phyloP scores from a whole-genome alignment of 2,888 invertebrate species.

The Cephus sareptanus region DNA sequence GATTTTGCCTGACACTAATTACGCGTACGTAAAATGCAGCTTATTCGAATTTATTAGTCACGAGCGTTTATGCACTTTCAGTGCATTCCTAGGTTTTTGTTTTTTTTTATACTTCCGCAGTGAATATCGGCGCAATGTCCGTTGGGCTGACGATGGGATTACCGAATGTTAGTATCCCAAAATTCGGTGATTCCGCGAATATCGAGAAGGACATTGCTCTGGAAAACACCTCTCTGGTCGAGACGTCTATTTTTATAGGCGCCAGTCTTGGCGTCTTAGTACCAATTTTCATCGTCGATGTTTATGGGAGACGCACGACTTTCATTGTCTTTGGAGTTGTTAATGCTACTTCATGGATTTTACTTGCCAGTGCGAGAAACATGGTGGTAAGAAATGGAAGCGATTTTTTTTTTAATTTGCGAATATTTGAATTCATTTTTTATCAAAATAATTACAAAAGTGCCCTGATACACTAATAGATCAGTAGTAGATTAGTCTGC shows the following conservation, averaged over 20 bases:
- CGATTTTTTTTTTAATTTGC: neutral
- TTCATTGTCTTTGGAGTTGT: constrained; percentile 31
- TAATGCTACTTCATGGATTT: constrained; percentile 25
- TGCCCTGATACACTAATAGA: neutral
- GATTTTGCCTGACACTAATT: neutral
- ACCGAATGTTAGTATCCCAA: constrained; percentile 14
- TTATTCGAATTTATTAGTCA: neutral
- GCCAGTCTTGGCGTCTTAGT: constrained; percentile 37
- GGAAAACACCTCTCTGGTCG: neutral
- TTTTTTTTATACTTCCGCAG: neutral
- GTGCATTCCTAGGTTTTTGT: neutral
- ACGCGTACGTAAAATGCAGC: neutral
- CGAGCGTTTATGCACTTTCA: neutral
- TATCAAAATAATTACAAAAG: neutral
- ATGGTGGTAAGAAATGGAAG: constrained; percentile 12
- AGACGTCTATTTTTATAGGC: constrained; percentile 31
- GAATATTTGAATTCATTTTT: no score
- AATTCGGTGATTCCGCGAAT: neutral
- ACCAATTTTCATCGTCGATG: constrained; percentile 37
- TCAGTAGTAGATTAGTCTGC: neutral
- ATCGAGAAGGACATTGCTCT: neutral
- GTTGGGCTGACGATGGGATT: constrained; percentile 39
- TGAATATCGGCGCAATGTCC: constrained; percentile 36
- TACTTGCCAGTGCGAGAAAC: constrained; percentile 12
- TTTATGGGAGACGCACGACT: constrained; percentile 32